Evolutionary conservation across 2,797 vertebrate genomes (phyloP).

Genomic region (Pseudotriccus pelzelni): DNA sequence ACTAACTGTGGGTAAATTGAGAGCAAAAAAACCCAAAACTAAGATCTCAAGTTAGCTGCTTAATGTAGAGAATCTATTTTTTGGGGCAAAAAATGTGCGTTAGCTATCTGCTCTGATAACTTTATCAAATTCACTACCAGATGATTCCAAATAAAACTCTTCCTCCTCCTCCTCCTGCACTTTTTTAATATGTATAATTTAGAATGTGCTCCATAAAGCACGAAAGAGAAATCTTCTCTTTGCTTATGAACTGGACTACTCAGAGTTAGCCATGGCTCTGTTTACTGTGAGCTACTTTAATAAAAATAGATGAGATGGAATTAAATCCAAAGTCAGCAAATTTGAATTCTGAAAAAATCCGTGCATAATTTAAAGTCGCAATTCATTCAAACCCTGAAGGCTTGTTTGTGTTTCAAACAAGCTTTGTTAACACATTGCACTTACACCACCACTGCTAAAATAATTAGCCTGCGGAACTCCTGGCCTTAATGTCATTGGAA

Average conservation of each 20-base stretch:
- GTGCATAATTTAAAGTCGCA: background rate
- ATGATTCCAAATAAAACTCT: background rate
- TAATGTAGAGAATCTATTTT: background rate
- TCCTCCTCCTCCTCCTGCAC: background rate
- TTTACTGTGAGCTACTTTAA: background rate
- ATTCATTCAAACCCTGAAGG: background rate
- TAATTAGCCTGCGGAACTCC: background rate
- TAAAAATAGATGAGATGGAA: background rate
- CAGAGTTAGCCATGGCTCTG: background rate
- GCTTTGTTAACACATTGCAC: background rate
- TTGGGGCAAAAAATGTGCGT: fast-evolving
- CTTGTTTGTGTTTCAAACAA: background rate
- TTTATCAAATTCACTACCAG: background rate
- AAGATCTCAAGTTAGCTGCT: background rate
- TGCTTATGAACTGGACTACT: background rate
- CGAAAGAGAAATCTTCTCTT: background rate
- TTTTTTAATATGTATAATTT: background rate
- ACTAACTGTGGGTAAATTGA: background rate
- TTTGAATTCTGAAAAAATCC: background rate
- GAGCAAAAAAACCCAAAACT: background rate
- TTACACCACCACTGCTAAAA: background rate
- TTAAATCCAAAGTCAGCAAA: background rate
- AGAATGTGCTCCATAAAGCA: background rate
- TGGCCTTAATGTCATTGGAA: background rate
- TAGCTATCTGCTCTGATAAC: background rate